Evolutionary conservation across 2,888 invertebrate species (phyloP), one percentile per base, ranked within the genome.

Genomic region (Sturmia bella): DNA sequence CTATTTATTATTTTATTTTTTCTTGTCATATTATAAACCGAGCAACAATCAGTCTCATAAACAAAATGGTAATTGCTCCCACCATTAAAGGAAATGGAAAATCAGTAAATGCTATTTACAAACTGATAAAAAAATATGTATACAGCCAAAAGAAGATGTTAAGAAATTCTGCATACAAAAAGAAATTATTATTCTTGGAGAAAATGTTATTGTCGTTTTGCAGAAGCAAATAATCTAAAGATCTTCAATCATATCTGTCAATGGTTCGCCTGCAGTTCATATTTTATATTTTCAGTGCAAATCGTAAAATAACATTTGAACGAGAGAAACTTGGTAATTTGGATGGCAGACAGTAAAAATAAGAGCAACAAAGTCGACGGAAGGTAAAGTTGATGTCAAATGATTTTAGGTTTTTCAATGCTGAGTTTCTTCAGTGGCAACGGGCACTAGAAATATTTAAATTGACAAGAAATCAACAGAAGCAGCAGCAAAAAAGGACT

Each of bases 171-270:
- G 52, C 41, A 13, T 17, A 45, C 17, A 61, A 12, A 43, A 48
- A 37, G 21, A 56, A 45, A 12, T 24, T 19, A 41, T 17, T 56
- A 6, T 39, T 37, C 12, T 43, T 48, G 56, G 66, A 52, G 57
- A 56, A 48, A 37, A 64, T 21, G 52, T 13, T 19, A 12, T 57
- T 61, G 43, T 45, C 50, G 21, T 13, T 56, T 54, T 9, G 0
- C 7, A 7, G 0, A 59, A 41, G 15, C 24, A 70, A 48, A 50
- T 39, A 37, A 59, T 57, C 52, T 59, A 74, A 78, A 27, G 32
- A 73, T 73, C 69, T 74, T 77, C 74, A 74, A 82, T 82, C 74
- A 82, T 82, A 82, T 74, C 77, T 74, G 82, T 70, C 77, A 74
- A 70, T 74, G 39, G 41, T 69, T 39, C 54, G 52, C 61, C 56